Evolutionary conservation across 1,140 invertebrate genomes (phyloP).

Genomic region (Tachypleus tridentatus): DNA sequence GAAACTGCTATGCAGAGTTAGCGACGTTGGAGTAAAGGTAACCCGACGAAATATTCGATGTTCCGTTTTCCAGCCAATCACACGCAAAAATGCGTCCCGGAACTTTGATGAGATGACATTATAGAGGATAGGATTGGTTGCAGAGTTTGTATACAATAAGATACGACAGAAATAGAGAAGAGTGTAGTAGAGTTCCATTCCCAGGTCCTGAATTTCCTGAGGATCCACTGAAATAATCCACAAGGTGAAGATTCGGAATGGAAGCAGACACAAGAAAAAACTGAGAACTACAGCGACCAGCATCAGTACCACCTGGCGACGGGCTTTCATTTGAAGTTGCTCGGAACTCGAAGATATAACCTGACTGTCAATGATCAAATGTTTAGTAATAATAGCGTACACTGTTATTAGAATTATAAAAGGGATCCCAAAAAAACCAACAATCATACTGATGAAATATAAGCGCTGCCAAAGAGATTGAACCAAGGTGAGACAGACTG

Average conservation of each 20-base stretch:
- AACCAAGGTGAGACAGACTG: slow-evolving; percentile 58
- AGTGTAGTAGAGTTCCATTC: slow-evolving; percentile 67
- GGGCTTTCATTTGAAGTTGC: slow-evolving; percentile 24
- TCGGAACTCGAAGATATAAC: slow-evolving; percentile 12
- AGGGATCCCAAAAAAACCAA: slow-evolving; percentile 71
- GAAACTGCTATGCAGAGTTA: too few species aligned
- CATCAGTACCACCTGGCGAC: slow-evolving; percentile 59
- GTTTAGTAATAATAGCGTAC: slow-evolving; percentile 67
- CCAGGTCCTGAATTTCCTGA: slow-evolving; percentile 49
- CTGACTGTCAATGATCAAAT: slow-evolving; percentile 45
- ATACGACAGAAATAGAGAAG: slow-evolving; percentile 72
- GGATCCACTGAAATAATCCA: slow-evolving; percentile 62
- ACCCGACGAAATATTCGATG: too few species aligned
- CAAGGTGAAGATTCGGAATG: slow-evolving; percentile 68
- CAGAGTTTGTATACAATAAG: slow-evolving; percentile 81
- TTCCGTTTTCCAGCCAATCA: slow-evolving; percentile 13
- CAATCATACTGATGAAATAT: slow-evolving; percentile 59
- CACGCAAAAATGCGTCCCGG: slow-evolving; percentile 54
- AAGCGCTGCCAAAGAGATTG: slow-evolving; percentile 54
- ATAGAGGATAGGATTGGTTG: slow-evolving; percentile 80
- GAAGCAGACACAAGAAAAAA: slow-evolving; percentile 79
- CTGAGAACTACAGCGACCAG: slow-evolving; percentile 76
- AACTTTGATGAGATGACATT: slow-evolving; percentile 80
- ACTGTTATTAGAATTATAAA: slow-evolving; percentile 60
- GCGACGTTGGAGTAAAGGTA: too few species aligned